Evolutionary conservation across 1,140 invertebrate genomes (phyloP), one percentile per base, ranked within the genome.

Genomic region (Belonocnema kinseyi): DNA sequence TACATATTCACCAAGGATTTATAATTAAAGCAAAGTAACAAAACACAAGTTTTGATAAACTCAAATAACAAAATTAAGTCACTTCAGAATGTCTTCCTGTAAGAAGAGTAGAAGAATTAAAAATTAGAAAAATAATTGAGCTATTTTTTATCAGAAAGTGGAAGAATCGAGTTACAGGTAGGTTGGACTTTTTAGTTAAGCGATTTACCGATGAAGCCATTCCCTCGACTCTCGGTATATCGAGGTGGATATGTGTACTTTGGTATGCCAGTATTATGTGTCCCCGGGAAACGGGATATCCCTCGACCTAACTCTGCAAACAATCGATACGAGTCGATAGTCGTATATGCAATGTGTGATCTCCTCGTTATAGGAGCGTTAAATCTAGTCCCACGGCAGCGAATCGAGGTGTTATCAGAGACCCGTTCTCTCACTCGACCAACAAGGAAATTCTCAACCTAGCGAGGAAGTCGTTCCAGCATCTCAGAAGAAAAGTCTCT

Each of bases 261-360:
- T 78, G 86, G 86, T 86, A 88, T 88, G 84, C 81, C 66, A 79
- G 87, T 87, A 87, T 88, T 87, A 88, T 88, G 86, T 88, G 85
- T 88, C 87, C 80, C 76, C 80, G 80, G 83, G 88, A 90, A 90
- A 90, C 83, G 87, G 85, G 88, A 88, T 89, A 90, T 90, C 86
- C 84, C 81, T 82, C 83, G 86, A 88, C 81, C 80, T 82, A 83
- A 86, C 85, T 86, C 83, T 77, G 83, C 84, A 87, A 89, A 90
- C 89, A 89, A 89, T 90, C 87, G 88, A 90, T 89, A 88, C 83
- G 80, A 86, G 82, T 80, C 74, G 77, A 58, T 81, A 82, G 79
- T 80, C 81, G 21, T 26, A 74, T 78, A 79, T 81, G 53, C 76
- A 77, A 73, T 77, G 82, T 52, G 77, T 71, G 82, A 80, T 81